Evolutionary conservation across 2,888 invertebrate species (phyloP).

Genomic region (Rhyacophila evoluta): DNA sequence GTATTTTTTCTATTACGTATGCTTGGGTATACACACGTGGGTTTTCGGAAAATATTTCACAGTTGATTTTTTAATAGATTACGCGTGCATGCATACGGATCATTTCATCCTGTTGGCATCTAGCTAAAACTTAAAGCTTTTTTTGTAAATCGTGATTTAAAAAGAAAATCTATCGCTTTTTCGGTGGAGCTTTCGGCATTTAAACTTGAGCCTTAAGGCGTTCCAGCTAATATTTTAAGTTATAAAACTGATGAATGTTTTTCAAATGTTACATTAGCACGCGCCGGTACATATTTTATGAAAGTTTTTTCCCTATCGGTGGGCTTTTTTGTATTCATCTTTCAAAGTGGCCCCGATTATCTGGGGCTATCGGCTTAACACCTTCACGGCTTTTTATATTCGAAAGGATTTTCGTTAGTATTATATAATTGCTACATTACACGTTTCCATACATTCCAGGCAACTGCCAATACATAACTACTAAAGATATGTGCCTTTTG

Average conservation of each 20-base stretch:
- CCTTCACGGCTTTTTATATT: neutral
- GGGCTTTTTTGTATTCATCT: conserved; percentile 22
- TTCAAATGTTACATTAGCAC: conserved; percentile 3
- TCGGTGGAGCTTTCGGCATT: conserved; percentile 2
- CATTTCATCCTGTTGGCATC: neutral
- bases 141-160: conserved; percentile 14
- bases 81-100: neutral
- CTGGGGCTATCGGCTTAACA: neutral
- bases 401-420: no score
- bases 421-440: no score
- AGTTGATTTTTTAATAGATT: neutral
- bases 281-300: conserved; percentile 24
- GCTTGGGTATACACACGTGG: no score
- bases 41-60: neutral
- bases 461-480: no score
- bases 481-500: no score
- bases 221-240: conserved; percentile 17
- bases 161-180: conserved; percentile 2
- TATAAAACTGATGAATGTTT: conserved; percentile 19
- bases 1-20: no score
- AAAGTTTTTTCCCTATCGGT: conserved; percentile 2
- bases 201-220: neutral
- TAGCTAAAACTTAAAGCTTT: neutral
- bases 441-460: no score
- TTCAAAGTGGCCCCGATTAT: conserved; percentile 2